phyloP scores from a whole-genome alignment of 2,888 invertebrate genomes.

The Venustoraphidia nigricollis region DNA sequence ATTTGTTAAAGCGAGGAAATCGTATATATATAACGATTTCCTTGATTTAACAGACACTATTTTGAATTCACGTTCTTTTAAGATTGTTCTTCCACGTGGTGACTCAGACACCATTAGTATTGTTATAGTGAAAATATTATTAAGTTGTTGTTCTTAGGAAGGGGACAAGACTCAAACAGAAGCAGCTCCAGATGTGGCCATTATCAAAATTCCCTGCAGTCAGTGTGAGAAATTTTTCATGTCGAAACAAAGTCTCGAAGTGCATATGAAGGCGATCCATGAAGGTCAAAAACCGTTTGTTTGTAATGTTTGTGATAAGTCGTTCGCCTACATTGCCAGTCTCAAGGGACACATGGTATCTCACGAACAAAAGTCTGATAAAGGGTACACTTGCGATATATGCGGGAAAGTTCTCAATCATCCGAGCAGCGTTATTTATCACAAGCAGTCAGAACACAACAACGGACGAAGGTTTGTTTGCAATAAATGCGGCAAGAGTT shows the following conservation, averaged over 20 bases:
- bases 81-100: no score
- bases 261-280: slow-evolving; percentile 43
- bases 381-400: slow-evolving; percentile 45
- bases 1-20: no score
- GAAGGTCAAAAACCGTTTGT: slow-evolving; percentile 37
- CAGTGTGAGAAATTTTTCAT: slow-evolving; percentile 43
- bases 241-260: slow-evolving; percentile 40
- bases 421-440: slow-evolving; percentile 59
- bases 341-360: slow-evolving; percentile 39
- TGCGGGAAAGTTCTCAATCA: slow-evolving; percentile 55
- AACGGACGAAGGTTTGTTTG: slow-evolving; percentile 55
- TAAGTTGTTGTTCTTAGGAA: no score
- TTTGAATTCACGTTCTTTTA: no score
- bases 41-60: no score
- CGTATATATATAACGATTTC: no score
- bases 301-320: slow-evolving; percentile 40
- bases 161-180: no score
- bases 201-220: slow-evolving; percentile 29
- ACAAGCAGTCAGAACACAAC: slow-evolving; percentile 53
- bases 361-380: slow-evolving; percentile 31
- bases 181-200: neutral
- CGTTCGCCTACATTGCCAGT: slow-evolving; percentile 44
- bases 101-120: no score
- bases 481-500: slow-evolving; percentile 57
- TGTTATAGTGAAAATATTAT: no score